These are phyloP conservation scores for Drosophila vallismaia DNA, from an alignment of 2,888 invertebrate genomes.

Conservation along the genomic window DNA sequence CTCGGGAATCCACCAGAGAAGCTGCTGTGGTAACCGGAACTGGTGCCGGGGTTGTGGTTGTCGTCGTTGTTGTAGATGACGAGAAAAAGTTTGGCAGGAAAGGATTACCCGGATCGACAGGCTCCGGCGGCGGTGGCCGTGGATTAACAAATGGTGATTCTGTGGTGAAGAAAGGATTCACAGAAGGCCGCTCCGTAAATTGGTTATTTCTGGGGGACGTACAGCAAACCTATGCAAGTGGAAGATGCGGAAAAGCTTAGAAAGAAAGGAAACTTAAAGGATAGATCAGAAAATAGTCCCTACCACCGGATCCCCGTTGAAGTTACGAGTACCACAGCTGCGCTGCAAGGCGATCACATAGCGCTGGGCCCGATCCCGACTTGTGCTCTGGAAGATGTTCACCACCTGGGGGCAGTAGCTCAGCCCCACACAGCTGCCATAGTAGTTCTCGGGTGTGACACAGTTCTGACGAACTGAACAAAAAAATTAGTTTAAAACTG, in stretches of 20 bases:
- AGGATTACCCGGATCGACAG: conserved; percentile 46
- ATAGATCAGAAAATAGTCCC: conserved; percentile 15
- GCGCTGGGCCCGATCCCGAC: conserved; percentile 66
- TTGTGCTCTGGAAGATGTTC: conserved; percentile 70
- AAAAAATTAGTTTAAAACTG: background rate
- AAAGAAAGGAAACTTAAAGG: background rate
- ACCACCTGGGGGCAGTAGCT: conserved; percentile 79
- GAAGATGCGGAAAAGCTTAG: conserved; percentile 17
- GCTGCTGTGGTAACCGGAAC: conserved; percentile 46
- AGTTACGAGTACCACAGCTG: conserved; percentile 77
- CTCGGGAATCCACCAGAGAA: conserved; percentile 46
- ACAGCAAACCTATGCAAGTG: conserved; percentile 74
- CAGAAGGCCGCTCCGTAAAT: conserved; percentile 25
- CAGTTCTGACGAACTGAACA: conserved; percentile 71
- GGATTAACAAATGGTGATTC: conserved; percentile 39
- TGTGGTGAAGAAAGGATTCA: conserved; percentile 61
- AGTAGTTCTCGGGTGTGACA: conserved; percentile 79
- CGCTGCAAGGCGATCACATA: conserved; percentile 78
- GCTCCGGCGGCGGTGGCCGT: conserved; percentile 21
- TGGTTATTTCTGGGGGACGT: conserved; percentile 63
- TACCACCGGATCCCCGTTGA: conserved; percentile 82
- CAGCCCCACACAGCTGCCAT: conserved; percentile 79
- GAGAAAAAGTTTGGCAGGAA: conserved; percentile 42
- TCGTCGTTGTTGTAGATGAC: conserved; percentile 15
- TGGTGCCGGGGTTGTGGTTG: conserved; percentile 37